A percentile compares a stretch with the other conserved stretches of the same genome.
These are phyloP conservation scores for Salminus brasiliensis DNA, from an alignment of 2,113 vertebrate species.

Conservation along the genomic window DNA sequence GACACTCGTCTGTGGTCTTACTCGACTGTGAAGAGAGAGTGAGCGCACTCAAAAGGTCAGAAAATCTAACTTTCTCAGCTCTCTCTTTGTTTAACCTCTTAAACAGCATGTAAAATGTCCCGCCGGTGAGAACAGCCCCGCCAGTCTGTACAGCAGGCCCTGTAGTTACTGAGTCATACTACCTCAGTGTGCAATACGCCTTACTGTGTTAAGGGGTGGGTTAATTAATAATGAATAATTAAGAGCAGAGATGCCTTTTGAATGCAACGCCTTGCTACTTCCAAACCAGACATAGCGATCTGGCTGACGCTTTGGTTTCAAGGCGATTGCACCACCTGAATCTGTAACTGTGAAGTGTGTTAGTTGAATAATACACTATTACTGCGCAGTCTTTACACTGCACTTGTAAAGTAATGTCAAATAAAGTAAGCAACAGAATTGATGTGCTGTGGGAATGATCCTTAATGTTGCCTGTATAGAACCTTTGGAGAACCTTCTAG, in stretches of 20 bases:
- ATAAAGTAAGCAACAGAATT: neutral
- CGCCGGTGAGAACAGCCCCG: no score
- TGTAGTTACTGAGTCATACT: no score
- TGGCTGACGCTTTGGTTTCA: neutral
- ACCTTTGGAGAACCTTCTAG: neutral
- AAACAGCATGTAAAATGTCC: no score
- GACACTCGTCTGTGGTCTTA: conserved; percentile 9
- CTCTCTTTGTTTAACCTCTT: neutral
- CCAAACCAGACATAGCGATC: neutral
- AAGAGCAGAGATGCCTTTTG: neutral
- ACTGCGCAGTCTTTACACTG: neutral
- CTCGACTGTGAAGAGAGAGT: conserved; percentile 11
- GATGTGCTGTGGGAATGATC: neutral
- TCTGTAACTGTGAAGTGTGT: neutral
- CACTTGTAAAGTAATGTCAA: no score
- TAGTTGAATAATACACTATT: neutral
- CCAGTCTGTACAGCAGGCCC: no score
- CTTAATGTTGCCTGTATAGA: no score
- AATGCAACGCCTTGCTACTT: neutral
- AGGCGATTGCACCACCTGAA: neutral
- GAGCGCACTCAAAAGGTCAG: neutral
- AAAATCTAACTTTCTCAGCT: neutral
- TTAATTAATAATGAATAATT: no score
- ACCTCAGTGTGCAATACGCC: no score
- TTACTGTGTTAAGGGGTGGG: no score